These are phyloP conservation scores for Laticauda colubrina DNA, from an alignment of 2,113 vertebrate species.

Conservation along the genomic window DNA sequence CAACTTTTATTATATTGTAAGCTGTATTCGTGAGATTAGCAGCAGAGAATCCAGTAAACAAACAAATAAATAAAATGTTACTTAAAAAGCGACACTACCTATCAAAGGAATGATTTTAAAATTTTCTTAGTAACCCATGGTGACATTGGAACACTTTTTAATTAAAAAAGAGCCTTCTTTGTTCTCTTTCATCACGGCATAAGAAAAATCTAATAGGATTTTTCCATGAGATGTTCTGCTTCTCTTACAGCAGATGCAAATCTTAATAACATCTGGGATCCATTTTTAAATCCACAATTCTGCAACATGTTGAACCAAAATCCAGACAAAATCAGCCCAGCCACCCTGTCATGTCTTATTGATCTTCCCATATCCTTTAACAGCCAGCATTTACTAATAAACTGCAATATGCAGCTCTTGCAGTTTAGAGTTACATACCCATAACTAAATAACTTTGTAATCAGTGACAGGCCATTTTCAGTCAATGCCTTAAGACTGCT, in stretches of 20 bases:
- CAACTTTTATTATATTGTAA: not conserved
- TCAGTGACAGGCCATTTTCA: slow-evolving; percentile 58
- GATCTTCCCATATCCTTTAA: slow-evolving; percentile 37
- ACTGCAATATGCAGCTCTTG: slow-evolving; percentile 44
- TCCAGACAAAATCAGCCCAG: slow-evolving; percentile 26
- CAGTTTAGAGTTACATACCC: slow-evolving; percentile 57
- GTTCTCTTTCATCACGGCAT: not conserved
- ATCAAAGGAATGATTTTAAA: not conserved
- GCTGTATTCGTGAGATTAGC: not conserved
- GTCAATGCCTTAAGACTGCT: slow-evolving; percentile 52
- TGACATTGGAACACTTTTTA: not conserved
- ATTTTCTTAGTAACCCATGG: not conserved
- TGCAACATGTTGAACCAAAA: slow-evolving; percentile 23
- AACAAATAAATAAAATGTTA: not conserved
- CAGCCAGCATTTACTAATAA: slow-evolving; percentile 54
- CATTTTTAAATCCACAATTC: slow-evolving; percentile 19
- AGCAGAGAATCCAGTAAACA: not conserved
- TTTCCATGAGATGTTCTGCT: slow-evolving; percentile 18
- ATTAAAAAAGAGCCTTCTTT: not conserved
- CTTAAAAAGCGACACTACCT: not conserved
- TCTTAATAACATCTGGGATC: slow-evolving; percentile 9
- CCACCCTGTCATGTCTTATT: slow-evolving; percentile 22
- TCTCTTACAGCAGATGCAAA: not conserved
- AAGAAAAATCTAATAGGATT: not conserved
- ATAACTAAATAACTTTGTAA: slow-evolving; percentile 65